Percentiles rank a stretch among this genome's conserved stretches.
Conservation (phyloP, 2,113 vertebrate species). For the Rhinogobius similis region DNA sequence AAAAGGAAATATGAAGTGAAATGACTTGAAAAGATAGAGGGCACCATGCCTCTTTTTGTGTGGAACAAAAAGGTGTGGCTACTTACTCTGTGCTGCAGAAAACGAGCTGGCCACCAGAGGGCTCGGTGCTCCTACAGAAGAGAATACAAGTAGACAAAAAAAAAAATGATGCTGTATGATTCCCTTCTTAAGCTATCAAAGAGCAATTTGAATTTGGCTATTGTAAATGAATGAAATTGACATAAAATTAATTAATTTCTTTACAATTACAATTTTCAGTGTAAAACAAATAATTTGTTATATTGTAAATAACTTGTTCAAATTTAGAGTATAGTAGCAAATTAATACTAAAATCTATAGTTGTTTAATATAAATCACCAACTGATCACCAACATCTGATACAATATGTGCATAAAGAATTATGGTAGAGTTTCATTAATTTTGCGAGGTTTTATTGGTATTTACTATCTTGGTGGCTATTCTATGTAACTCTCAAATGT, state of each 20-base stretch:
- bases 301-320: no score
- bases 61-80: conserved; percentile 31
- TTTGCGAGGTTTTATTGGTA: conserved; percentile 39
- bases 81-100: conserved; percentile 86
- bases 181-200: conserved; percentile 20
- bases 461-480: no score
- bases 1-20: conserved; percentile 25
- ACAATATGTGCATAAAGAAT: background rate
- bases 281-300: background rate
- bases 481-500: conserved; percentile 1
- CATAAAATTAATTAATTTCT: background rate
- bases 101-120: conserved; percentile 87
- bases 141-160: conserved; percentile 42
- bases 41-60: conserved; percentile 45
- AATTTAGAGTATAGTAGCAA: no score
- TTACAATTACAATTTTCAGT: background rate
- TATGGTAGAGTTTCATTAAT: conserved; percentile 14
- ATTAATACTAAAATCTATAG: no score
- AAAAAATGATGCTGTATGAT: conserved; percentile 6
- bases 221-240: background rate
- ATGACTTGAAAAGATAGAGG: conserved; percentile 30
- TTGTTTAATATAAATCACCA: no score
- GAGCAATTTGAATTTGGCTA: background rate
- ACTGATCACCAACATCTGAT: no score
- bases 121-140: conserved; percentile 85